Conservation (phyloP, 2,797 vertebrate species). For the Melanotaenia trifasciata region DNA sequence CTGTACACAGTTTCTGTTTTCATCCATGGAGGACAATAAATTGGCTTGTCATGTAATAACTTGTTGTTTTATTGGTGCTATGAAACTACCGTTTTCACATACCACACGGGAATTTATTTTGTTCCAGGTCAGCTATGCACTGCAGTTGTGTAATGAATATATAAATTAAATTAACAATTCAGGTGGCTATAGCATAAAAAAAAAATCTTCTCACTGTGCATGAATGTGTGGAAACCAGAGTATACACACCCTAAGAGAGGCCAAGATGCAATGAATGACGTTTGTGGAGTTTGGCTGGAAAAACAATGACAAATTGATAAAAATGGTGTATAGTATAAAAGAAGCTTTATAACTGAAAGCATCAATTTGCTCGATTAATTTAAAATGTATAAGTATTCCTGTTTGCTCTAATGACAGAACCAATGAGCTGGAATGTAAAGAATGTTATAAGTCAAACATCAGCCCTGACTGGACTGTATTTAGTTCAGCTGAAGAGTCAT, state of each 20-base stretch:
- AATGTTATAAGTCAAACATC: no score
- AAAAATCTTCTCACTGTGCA: background rate
- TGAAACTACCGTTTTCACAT: background rate
- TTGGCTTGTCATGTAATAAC: slow-evolving; percentile 79
- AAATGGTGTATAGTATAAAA: background rate
- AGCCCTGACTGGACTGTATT: no score
- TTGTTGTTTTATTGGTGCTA: slow-evolving; percentile 19
- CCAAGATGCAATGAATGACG: no score
- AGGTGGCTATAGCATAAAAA: background rate
- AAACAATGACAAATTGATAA: background rate
- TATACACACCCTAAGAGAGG: background rate
- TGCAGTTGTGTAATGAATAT: background rate
- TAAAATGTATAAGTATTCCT: background rate
- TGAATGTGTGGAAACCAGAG: background rate
- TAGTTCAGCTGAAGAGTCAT: no score
- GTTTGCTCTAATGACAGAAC: no score
- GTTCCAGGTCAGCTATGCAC: background rate
- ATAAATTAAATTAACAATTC: background rate
- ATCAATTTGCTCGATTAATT: background rate
- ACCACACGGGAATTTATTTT: background rate
- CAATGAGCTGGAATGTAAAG: no score
- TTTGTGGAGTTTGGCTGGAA: background rate
- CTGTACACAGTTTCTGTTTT: slow-evolving; percentile 85
- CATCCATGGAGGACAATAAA: slow-evolving; percentile 87
- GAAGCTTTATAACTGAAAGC: background rate